Evolutionary conservation across 2,113 vertebrate species (phyloP), one percentile per base, ranked within the genome.

Genomic region (Coregonus clupeaformis): DNA sequence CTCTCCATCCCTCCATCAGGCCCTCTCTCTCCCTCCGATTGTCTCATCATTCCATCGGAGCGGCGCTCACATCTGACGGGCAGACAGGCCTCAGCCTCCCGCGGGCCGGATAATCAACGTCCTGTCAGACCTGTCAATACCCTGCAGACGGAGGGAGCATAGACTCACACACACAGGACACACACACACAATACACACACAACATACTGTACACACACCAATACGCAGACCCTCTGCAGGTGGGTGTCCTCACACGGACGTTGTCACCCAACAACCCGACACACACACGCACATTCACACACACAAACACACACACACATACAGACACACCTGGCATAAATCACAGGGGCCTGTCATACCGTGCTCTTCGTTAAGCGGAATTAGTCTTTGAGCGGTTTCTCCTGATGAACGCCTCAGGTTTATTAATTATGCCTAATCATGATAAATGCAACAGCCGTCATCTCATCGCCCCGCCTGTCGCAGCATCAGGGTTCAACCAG

Each of bases 61-160:
- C 91, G 92, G 77, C 86, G 94, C 93, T 94, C 94, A 92, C 92
- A 94, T 92, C 95, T 96, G 95, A 95, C 94, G 93, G 94, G 94
- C 95, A 76, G 95, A 95, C 96, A 95, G 93, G 92, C 91, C 93
- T 94, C 92, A 91, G 93, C 94, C 94, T 95, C 95, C 93, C 89
- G 94, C 94, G 92, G 94, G 95, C 94, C 95, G 93, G 94, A 95
- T 97, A 96, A 97, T 98, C 97, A 97, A 97, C 96, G 93, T 94
- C 94, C 94, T 96, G 96, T 96, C 96, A 96, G 89, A 88, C 86
- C 93, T 95, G 96, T 95, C 97, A 96, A 97, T 97, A 96, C 91
- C 94, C 92, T 94, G 94, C 93, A 93, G 94, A 93, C 93, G 90
- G 90, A 91, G 91, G 69, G 72, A 71, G 85, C 78, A 83, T 68